Evolutionary conservation across 2,797 vertebrate species (phyloP).

Genomic region (Neosilurus hyrtlii): DNA sequence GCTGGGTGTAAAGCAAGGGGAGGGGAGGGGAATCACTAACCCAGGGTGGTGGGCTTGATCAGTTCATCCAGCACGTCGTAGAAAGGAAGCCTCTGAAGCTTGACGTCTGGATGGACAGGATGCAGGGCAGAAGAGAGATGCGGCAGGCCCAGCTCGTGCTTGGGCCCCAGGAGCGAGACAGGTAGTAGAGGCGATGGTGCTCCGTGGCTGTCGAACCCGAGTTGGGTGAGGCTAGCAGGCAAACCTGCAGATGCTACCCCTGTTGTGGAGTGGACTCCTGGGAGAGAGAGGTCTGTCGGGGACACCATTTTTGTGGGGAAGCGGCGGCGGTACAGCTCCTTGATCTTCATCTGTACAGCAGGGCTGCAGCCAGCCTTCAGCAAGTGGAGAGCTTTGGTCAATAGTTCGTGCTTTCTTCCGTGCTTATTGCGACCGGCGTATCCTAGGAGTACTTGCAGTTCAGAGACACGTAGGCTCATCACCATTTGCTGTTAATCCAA

Average conservation of each 20-base stretch:
- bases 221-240: constrained; percentile 84
- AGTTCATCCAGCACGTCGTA: constrained; percentile 96
- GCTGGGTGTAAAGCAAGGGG: not conserved
- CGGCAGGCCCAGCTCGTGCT: constrained; percentile 95
- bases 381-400: constrained; percentile 97
- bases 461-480: constrained; percentile 99
- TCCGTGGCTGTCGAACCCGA: constrained; percentile 84
- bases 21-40: constrained; percentile 73
- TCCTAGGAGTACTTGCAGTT: constrained; percentile 97
- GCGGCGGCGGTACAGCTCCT: constrained; percentile 96
- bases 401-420: constrained; percentile 99
- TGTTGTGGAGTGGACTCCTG: constrained; percentile 84
- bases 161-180: constrained; percentile 92
- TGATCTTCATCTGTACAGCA: constrained; percentile 99
- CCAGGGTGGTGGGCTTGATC: constrained; percentile 96
- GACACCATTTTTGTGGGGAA: constrained; percentile 98
- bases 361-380: constrained; percentile 97
- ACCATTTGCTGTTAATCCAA: constrained; percentile 91
- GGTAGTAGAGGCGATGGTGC: constrained; percentile 90
- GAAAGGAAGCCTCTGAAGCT: constrained; percentile 97
- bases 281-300: constrained; percentile 88
- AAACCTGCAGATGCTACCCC: constrained; percentile 64
- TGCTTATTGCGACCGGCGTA: constrained; percentile 99
- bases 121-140: constrained; percentile 93
- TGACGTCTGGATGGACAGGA: constrained; percentile 97